phyloP scores from a whole-genome alignment of 1,140 invertebrate genomes.

The Probaryconus sp. region DNA sequence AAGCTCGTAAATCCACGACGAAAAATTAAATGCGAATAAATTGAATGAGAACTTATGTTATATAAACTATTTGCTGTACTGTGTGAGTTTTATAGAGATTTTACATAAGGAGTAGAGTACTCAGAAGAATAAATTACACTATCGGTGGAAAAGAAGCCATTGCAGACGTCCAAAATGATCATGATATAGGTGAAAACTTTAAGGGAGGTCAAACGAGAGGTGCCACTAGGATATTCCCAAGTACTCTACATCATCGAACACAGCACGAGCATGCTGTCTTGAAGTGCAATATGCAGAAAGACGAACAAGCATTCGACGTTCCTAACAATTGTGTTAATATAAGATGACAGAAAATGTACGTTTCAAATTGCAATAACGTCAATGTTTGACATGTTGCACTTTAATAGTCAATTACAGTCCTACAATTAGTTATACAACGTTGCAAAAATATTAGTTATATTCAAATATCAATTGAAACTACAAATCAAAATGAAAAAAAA shows the following conservation, averaged over 20 bases:
- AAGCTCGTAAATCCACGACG: conserved; percentile 30
- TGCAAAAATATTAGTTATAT: too few relatives aligned
- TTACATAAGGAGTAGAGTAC: conserved; percentile 41
- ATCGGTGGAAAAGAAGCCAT: conserved; percentile 5
- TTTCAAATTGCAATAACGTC: too few relatives aligned
- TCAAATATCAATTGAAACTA: too few relatives aligned
- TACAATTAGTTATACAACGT: too few relatives aligned
- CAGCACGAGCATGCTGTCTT: conserved; percentile 12
- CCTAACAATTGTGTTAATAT: too few relatives aligned
- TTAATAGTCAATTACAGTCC: too few relatives aligned
- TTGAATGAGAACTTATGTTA: conserved; percentile 53
- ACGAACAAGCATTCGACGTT: conserved; percentile 32
- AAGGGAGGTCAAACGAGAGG: conserved; percentile 37
- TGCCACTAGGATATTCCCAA: background rate
- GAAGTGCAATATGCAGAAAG: conserved; percentile 19
- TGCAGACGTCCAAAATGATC: conserved; percentile 42
- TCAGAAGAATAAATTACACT: conserved; percentile 36
- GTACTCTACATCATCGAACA: conserved; percentile 41
- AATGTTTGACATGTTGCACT: too few relatives aligned
- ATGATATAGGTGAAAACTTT: conserved; percentile 47
- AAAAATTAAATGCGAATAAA: conserved; percentile 41
- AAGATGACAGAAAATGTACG: too few relatives aligned
- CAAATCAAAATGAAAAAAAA: too few relatives aligned
- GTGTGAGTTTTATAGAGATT: conserved; percentile 15
- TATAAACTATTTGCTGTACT: conserved; percentile 25